These are phyloP conservation scores for Apocheima hispidaria DNA, from an alignment of 2,888 invertebrate genomes.

Conservation along the genomic window DNA sequence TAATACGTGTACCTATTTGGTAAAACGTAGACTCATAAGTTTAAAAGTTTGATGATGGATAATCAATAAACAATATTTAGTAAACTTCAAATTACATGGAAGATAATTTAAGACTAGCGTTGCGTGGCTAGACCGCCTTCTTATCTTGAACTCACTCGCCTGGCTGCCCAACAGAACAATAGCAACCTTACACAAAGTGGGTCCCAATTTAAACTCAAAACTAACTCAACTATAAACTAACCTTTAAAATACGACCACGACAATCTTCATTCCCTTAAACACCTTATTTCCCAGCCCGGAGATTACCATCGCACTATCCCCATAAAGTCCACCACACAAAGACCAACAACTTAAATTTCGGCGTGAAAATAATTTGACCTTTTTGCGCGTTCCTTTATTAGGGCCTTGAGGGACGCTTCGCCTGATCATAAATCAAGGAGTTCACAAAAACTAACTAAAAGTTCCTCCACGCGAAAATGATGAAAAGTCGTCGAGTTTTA, in stretches of 20 bases:
- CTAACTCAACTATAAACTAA: background rate
- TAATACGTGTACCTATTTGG: background rate
- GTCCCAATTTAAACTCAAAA: no score
- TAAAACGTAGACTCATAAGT: no score
- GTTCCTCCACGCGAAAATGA: slow-evolving; percentile 77
- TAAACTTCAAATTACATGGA: no score
- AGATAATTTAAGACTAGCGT: no score
- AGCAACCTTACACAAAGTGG: no score
- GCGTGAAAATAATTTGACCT: slow-evolving; percentile 70
- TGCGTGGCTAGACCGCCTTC: no score
- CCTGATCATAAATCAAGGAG: slow-evolving; percentile 77
- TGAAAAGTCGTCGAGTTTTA: slow-evolving; percentile 76
- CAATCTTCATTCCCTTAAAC: background rate
- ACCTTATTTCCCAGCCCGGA: slow-evolving; percentile 8
- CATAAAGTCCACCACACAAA: slow-evolving; percentile 50
- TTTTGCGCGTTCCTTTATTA: slow-evolving; percentile 73
- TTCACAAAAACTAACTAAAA: slow-evolving; percentile 82
- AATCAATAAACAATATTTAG: no score
- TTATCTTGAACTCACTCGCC: no score
- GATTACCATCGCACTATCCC: slow-evolving; percentile 20
- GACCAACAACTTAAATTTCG: slow-evolving; percentile 59
- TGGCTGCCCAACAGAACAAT: no score
- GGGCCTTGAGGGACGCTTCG: slow-evolving; percentile 62
- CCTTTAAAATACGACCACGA: background rate
- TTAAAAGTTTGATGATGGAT: no score